These are phyloP conservation scores for Drosophila cyrtoloma DNA, from an alignment of 2,888 invertebrate species.

Conservation along the genomic window DNA sequence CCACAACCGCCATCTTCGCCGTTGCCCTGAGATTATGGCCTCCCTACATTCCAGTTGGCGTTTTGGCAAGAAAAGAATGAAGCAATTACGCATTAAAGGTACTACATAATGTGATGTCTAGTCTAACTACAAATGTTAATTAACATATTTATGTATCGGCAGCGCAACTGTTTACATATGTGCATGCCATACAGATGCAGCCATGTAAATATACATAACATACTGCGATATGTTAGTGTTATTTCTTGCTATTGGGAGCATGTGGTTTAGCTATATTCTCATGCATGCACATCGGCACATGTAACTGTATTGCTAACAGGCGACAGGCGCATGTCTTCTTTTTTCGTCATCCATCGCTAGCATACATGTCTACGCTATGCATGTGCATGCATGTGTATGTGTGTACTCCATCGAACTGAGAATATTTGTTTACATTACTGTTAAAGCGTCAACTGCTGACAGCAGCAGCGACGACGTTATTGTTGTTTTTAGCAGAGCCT, in stretches of 20 bases:
- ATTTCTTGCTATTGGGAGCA: slow-evolving; percentile 15
- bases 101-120: slow-evolving; percentile 45
- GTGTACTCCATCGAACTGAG: slow-evolving; percentile 11
- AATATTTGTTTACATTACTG: slow-evolving; percentile 48
- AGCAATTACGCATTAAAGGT: slow-evolving; percentile 85
- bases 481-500: neutral
- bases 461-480: neutral
- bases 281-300: neutral
- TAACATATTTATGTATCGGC: slow-evolving; percentile 34
- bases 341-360: slow-evolving; percentile 5
- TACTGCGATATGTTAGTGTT: slow-evolving; percentile 29
- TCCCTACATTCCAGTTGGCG: slow-evolving; percentile 84
- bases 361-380: neutral
- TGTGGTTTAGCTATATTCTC: neutral
- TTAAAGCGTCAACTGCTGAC: slow-evolving; percentile 10
- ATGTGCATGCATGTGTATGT: neutral
- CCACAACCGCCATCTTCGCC: slow-evolving; percentile 38
- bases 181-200: neutral
- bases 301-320: slow-evolving; percentile 3
- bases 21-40: slow-evolving; percentile 77
- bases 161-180: slow-evolving; percentile 6
- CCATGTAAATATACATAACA: slow-evolving; percentile 1
- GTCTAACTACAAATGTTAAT: slow-evolving; percentile 42
- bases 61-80: slow-evolving; percentile 84
- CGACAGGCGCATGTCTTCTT: slow-evolving; percentile 17